Evolutionary conservation across 2,113 vertebrate species (phyloP), one percentile per base, ranked within the genome.

Genomic region (Atractosteus spatula): DNA sequence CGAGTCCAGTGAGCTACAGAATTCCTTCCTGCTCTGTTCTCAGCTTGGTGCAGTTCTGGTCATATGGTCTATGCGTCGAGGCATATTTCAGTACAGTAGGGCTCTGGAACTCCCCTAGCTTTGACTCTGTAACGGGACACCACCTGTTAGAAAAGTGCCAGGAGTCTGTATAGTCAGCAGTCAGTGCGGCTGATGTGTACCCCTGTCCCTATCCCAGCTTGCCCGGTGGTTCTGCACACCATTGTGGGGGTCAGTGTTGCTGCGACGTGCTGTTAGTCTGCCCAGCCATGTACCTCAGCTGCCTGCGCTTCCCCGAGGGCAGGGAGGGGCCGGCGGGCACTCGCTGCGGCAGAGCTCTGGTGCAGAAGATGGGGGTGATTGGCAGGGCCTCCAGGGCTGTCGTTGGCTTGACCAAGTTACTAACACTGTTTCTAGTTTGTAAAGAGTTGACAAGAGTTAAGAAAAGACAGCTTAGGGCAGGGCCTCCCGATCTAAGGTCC

Each of bases 331-430:
- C 43, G 55, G 62, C 8, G 44, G 51, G 65, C 44, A 62, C 70
- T 81, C 72, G 74, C 74, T 67, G 71, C 17, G 73, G 61, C 74
- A 76, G 68, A n/a, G 61, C 72, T 75, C 70, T 70, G 57, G 83
- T 71, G 72, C 51, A 71, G 57, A 78, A 68, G 71, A 81, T 70
- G 69, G 78, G 76, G 57, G 71, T 70, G 71, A 78, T 81, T 66
- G 55, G 62, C 71, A 80, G 73, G 16, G 78, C 78, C 71, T 80
- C 78, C 67, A 80, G 71, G 62, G 78, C 78, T 47, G 75, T 76
- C 63, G 62, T 74, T 51, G 76, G 73, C 71, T 72, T 75, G 62
- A 67, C 54, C 55, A 64, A 73, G 62, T 47, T 70, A 70, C 1
- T 41, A 74, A 66, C 62, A 78, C 68, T 73, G 72, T 67, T 69